Evolutionary conservation across 2,797 vertebrate genomes (phyloP), one percentile per base, ranked within the genome.

Genomic region (Psittacula derbiana): DNA sequence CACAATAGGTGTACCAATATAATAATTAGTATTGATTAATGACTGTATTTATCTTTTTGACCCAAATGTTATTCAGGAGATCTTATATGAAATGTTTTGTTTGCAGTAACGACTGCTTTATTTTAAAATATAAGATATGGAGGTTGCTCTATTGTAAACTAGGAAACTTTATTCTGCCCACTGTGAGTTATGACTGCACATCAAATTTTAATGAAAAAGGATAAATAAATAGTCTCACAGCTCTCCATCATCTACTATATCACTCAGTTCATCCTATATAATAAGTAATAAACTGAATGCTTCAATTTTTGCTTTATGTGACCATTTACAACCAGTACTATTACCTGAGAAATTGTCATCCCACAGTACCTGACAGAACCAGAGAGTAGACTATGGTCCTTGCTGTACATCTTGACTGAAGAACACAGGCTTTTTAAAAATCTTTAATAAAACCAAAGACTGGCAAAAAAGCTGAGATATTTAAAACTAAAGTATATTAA

Each of bases 181-280:
- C 75, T 86, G 17, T 93, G 93, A 97, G 65, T 94, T 96, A 97
- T 92, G 94, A 87, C 62, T 66, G 47, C 71, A 89, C 95, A 96
- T 95, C 93, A 95, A 96, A 95, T 95, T 93, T 95, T 96, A 96
- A 97, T 94, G 94, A 95, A 95, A 96, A 96, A 97, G 53, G 66
- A 93, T 96, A 95, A 96, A 97, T 96, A 97, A 92, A 92, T 96
- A 94, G 87, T 96, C 93, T 96, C 81, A 94, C 71, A 93, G 86
- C 92, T 96, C 88, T 89, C 91, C 81, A 86, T 86, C 79, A 92
- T 87, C 86, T 71, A 87, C 79, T 96, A 92, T 91, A 96, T 96
- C 94, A 94, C 58, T 94, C 94, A 83, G 64, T 93, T 95, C 81
- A 69, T 92, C 79, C 84, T 75, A 92, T 96, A 94, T 94, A 96